These are phyloP conservation scores for Drosophila stalkeri DNA, from an alignment of 2,888 invertebrate genomes.

Conservation along the genomic window DNA sequence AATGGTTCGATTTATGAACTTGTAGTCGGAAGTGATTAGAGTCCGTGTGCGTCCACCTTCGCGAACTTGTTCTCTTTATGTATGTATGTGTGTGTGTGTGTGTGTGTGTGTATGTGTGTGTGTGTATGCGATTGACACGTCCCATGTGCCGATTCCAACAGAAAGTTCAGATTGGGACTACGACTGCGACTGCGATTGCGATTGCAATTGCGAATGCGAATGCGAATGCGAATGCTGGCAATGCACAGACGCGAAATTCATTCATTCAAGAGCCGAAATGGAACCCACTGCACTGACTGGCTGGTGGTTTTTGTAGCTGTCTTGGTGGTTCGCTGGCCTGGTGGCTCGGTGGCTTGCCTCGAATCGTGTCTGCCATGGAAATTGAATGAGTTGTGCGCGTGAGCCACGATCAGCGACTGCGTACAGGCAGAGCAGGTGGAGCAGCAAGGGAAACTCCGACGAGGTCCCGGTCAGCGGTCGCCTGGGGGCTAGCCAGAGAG, in stretches of 20 bases:
- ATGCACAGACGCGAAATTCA: conserved; percentile 71
- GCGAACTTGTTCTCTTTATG: conserved; percentile 22
- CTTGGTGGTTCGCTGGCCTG: conserved; percentile 2
- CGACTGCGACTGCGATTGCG: conserved; percentile 35
- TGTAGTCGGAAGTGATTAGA: conserved; percentile 77
- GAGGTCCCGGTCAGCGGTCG: conserved; percentile 46
- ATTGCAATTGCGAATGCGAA: conserved; percentile 38
- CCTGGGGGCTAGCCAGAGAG: conserved; percentile 41
- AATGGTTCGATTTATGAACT: conserved; percentile 66
- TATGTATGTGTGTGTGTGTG: conserved; percentile 44
- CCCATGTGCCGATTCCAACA: conserved; percentile 64
- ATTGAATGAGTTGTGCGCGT: conserved; percentile 81
- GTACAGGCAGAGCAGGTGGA: conserved; percentile 39
- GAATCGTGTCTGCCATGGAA: conserved; percentile 77
- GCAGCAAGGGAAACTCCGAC: neutral
- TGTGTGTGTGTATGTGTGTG: too few relatives aligned
- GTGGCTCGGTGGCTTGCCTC: conserved; percentile 28
- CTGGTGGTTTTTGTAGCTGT: conserved; percentile 8
- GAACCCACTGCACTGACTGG: conserved; percentile 17
- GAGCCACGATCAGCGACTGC: conserved; percentile 71
- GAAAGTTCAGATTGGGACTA: conserved; percentile 50
- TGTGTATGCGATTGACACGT: conserved; percentile 77
- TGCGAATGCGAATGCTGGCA: conserved; percentile 55
- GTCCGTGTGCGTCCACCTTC: conserved; percentile 53
- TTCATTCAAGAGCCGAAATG: conserved; percentile 60